Base-by-base conservation (phyloP, 2,113 vertebrate genomes). In the Halcyon malimbica region DNA sequence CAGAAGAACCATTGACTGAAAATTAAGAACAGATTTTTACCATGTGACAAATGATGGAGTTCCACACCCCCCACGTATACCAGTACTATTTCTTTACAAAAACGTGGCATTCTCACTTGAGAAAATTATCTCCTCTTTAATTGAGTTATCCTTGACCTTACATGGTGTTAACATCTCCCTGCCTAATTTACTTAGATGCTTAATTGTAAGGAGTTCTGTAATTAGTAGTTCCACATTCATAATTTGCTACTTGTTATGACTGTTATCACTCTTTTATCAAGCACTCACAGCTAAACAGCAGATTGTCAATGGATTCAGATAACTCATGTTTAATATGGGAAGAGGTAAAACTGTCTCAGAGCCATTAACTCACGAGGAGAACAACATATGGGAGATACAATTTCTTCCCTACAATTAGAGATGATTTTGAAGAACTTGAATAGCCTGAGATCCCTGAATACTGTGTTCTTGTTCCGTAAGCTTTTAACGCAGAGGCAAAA, bases 1-100 rank as follows among this genome's bases (percentile, higher is more conserved):
- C 97, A 99, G 98, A 64, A 99, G 98, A 73, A 99, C 99, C 98
- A 99, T 99, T 93, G 99, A 99, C 99, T 99, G 96, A 39, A 97
- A 96, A 95, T 95, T 90, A 95, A 98, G 82, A 88, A 96, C 91
- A 93, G n/a, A 86, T 84, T 94, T 97, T 98, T 93, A 97, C 31
- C 90, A 79, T 64, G 91, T 96, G 96, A 93, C 80, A 94, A 96
- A 92, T 9, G 57, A 75, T 76, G 83, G 92, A 82, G 93, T 44
- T 91, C 6, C 9, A 16, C 63, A 69, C 56, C 26, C 62, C 56
- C 13, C 4, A 57, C 62, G 62, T 26, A 71, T 33, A 60, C 46
- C 53, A 68, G 96, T 87, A 94, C 91, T 91, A 69, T 78, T 79
- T 57, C 51, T 93, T 97, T 83, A 95, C 86, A 92, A 69, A 93